phyloP scores from a whole-genome alignment of 1,140 invertebrate genomes.

The Pollicipes pollicipes region DNA sequence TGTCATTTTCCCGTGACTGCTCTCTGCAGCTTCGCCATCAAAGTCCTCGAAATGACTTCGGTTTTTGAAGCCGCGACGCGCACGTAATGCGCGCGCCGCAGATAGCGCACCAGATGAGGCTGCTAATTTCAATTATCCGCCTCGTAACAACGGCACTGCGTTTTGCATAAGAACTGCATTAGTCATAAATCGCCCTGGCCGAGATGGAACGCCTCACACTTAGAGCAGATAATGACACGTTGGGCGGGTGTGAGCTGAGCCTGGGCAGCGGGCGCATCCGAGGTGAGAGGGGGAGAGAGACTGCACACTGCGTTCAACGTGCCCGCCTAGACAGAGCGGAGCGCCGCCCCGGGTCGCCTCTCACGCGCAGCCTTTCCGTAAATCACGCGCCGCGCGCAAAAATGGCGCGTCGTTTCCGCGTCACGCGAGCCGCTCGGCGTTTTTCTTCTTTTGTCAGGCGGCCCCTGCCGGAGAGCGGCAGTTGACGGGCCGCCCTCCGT shows the following conservation, averaged over 20 bases:
- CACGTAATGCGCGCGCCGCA: neutral
- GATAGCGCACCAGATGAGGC: neutral
- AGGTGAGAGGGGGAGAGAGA: too few relatives aligned
- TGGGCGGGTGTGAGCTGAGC: neutral
- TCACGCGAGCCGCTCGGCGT: neutral
- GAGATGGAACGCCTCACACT: neutral
- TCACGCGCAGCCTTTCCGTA: neutral
- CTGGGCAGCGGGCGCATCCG: too few relatives aligned
- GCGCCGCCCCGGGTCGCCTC: neutral
- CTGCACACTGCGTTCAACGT: too few relatives aligned
- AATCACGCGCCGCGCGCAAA: neutral
- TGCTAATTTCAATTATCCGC: neutral
- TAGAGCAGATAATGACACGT: neutral
- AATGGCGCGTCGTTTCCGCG: neutral
- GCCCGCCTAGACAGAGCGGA: too few relatives aligned
- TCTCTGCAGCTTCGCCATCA: too few relatives aligned
- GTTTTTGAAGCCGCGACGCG: too few relatives aligned
- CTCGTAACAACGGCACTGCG: neutral
- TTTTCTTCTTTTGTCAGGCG: too few relatives aligned
- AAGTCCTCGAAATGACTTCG: too few relatives aligned
- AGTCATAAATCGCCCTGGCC: neutral
- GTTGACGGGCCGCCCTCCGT: neutral
- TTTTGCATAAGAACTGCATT: neutral
- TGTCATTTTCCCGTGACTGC: too few relatives aligned
- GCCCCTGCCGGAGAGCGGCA: neutral